These are phyloP conservation scores for Vombatus ursinus DNA, from an alignment of 2,113 vertebrate genomes.

Conservation along the genomic window DNA sequence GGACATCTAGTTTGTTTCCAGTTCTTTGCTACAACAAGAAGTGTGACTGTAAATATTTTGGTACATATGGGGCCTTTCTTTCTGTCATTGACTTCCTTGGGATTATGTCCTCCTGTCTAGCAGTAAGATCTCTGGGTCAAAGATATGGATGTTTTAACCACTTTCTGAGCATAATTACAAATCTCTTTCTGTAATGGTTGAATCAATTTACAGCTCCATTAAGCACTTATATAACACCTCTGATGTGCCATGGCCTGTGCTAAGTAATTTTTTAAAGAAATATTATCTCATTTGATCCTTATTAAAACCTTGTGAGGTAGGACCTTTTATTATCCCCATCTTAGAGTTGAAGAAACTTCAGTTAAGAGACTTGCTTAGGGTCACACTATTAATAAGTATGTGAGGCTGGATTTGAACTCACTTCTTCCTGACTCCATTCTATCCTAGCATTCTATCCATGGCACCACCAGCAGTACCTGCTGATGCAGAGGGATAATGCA, in stretches of 20 bases:
- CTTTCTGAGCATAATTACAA: conserved; percentile 44
- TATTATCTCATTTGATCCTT: conserved; percentile 40
- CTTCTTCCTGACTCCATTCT: too few species aligned
- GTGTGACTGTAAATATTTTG: conserved; percentile 11
- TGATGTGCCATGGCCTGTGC: not conserved
- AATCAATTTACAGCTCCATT: conserved; percentile 9
- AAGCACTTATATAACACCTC: not conserved
- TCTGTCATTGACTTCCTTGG: not conserved
- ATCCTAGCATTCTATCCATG: too few species aligned
- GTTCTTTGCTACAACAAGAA: conserved; percentile 9
- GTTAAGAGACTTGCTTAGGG: too few species aligned
- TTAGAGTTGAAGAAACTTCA: too few species aligned
- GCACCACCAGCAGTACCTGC: too few species aligned
- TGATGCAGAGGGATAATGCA: too few species aligned
- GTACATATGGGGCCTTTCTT: not conserved
- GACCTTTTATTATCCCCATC: not conserved
- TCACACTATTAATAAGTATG: too few species aligned
- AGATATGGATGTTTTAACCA: conserved; percentile 43
- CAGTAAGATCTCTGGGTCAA: conserved; percentile 34
- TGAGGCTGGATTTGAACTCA: too few species aligned
- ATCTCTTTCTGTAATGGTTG: conserved; percentile 41
- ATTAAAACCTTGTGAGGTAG: not conserved
- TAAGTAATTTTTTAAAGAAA: not conserved
- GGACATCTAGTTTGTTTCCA: conserved; percentile 32
- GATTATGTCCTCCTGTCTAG: conserved; percentile 5